Evolutionary conservation across 2,113 vertebrate species (phyloP), one percentile per base, ranked within the genome.

Genomic region (Triplophysa rosa): DNA sequence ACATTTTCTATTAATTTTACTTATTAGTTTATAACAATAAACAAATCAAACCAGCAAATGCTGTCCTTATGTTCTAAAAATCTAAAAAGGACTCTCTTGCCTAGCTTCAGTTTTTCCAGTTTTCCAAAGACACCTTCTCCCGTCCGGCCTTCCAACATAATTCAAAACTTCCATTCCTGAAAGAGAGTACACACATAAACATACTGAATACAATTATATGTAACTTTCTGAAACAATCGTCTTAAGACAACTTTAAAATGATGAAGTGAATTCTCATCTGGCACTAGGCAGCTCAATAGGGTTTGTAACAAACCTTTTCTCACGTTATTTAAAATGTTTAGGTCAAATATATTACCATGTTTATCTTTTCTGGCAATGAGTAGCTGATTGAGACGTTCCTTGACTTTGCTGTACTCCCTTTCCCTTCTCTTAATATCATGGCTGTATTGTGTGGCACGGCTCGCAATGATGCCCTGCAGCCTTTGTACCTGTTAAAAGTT

Each of bases 351-450:
- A 89, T 86, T 91, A 99, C 97, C 92, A 89, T 95, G 93, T 87
- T 95, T 98, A 87, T 99, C 97, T 81, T 95, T 97, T 88, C 96
- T 98, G 85, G 95, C 96, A 85, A 94, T 95, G 80, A 99, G 93
- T 74, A 98, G 93, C 54, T 98, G 97, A 91, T 94, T 96, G 5
- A 99, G 87, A n/a, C 95, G 94, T 79, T 98, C 97, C 84, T 95
- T 99, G 80, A 98, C 87, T 88, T 96, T 98, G 87, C 94, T 96
- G 73, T 95, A 95, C 84, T 99, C 97, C 82, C 95, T 94, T 71
- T 99, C 97, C 88, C 96, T 99, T 86, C 96, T 95, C 87, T 98
- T 99, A 95, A 98, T 95, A 71, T 98, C 95, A 67, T 98, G 97
- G 89, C 96, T 98, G 86, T 98, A 98, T 80, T 99, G 97, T 56